A percentile compares a stretch with the other conserved stretches of the same genome.
Evolutionary conservation across 2,113 vertebrate species (phyloP).

Genomic region (Ciconia stormi): DNA sequence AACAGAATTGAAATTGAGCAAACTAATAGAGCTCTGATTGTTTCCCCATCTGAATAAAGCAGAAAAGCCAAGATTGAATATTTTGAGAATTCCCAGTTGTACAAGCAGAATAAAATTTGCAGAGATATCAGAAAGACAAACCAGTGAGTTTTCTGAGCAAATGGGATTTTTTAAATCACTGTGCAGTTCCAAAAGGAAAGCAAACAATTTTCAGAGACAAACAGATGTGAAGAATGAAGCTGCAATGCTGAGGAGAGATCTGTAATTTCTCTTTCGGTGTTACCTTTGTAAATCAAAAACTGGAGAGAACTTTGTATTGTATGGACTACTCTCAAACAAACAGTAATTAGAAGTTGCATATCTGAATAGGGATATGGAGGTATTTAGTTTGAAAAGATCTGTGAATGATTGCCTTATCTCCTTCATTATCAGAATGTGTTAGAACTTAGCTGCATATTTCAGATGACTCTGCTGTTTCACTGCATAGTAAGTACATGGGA

Average conservation of each 20-base stretch:
- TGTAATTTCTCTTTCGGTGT: background rate
- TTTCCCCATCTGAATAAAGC: conserved; percentile 37
- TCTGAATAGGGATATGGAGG: background rate
- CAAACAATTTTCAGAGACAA: conserved; percentile 8
- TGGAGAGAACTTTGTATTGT: background rate
- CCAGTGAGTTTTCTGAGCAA: background rate
- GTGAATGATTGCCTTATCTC: background rate
- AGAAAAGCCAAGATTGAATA: background rate
- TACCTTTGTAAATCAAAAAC: background rate
- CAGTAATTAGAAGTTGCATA: background rate
- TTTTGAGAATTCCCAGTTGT: conserved; percentile 53
- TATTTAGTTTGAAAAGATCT: conserved; percentile 6
- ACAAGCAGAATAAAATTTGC: conserved; percentile 36
- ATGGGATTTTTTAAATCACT: conserved; percentile 23
- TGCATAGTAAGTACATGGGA: background rate
- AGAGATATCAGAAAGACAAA: conserved; percentile 53
- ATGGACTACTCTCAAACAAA: background rate
- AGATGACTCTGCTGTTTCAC: background rate
- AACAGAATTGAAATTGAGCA: conserved; percentile 55
- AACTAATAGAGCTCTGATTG: conserved; percentile 20
- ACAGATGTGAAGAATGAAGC: background rate
- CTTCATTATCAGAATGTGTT: background rate
- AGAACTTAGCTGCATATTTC: background rate
- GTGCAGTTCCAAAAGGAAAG: conserved; percentile 29
- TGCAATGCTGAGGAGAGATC: background rate